These are phyloP conservation scores for Cyphomyrmex costatus DNA, from an alignment of 1,140 invertebrate species.

Conservation along the genomic window DNA sequence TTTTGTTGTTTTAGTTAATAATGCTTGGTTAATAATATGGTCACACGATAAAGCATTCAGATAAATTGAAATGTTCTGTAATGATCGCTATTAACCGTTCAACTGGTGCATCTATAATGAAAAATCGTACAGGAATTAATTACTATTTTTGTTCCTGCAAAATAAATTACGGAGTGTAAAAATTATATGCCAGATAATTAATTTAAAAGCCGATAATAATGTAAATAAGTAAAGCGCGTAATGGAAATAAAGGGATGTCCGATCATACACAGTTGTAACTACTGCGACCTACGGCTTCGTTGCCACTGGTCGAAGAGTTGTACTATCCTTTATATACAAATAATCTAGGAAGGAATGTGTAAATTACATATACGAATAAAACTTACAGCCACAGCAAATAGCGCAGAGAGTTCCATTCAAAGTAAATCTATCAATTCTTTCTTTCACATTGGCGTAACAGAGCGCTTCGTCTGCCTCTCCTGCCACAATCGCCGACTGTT, in stretches of 20 bases:
- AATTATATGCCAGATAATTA: not conserved
- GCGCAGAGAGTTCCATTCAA: slow-evolving; percentile 10
- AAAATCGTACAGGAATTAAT: slow-evolving; percentile 6
- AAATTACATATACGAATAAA: not conserved
- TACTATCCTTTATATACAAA: not conserved
- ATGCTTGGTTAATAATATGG: slow-evolving; percentile 47
- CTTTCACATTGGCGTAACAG: not conserved
- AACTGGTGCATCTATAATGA: slow-evolving; percentile 30
- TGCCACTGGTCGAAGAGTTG: not conserved
- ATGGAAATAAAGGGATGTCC: not conserved
- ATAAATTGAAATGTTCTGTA: slow-evolving; percentile 50
- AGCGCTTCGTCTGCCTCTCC: not conserved
- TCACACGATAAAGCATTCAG: slow-evolving; percentile 32
- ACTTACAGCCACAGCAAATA: not conserved
- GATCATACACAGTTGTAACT: not conserved
- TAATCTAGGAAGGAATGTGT: not conserved
- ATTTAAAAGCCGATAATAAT: not conserved
- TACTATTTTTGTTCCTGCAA: slow-evolving; percentile 1
- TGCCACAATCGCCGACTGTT: slow-evolving; percentile 22
- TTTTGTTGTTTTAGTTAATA: slow-evolving; percentile 63
- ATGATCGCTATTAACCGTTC: slow-evolving; percentile 44
- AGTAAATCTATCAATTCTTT: slow-evolving; percentile 55
- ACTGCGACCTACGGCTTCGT: not conserved
- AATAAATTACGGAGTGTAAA: not conserved
- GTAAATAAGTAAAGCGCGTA: not conserved